These are phyloP conservation scores for Nibea albiflora DNA, from an alignment of 2,113 vertebrate species.

Conservation along the genomic window DNA sequence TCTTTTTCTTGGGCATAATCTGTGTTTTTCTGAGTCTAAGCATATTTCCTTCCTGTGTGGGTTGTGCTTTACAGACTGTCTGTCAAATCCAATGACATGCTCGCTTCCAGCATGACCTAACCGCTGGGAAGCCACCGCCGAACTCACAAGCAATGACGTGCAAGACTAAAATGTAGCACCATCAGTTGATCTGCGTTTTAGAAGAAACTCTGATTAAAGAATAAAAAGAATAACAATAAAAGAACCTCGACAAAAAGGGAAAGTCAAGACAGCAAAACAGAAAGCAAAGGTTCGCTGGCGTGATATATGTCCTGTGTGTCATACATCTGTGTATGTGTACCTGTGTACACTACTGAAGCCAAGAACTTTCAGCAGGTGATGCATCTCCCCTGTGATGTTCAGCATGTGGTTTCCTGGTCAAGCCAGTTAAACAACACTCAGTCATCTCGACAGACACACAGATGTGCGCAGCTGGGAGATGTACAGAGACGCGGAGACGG, in stretches of 20 bases:
- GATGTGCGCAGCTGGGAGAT: slow-evolving; percentile 70
- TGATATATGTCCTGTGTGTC: slow-evolving; percentile 16
- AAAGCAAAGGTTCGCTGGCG: neutral
- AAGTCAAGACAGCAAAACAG: slow-evolving; percentile 4
- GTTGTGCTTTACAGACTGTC: slow-evolving; percentile 49
- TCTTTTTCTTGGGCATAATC: slow-evolving; percentile 40
- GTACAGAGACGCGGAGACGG: slow-evolving; percentile 32
- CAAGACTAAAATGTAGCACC: slow-evolving; percentile 2
- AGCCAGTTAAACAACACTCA: slow-evolving; percentile 68
- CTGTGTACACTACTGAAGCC: slow-evolving; percentile 42
- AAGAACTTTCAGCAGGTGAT: slow-evolving; percentile 74
- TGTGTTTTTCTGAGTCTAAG: slow-evolving; percentile 28
- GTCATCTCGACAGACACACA: slow-evolving; percentile 70
- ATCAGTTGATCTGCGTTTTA: neutral
- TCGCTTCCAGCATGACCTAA: slow-evolving; percentile 51
- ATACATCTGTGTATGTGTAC: slow-evolving; percentile 53
- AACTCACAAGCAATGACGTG: slow-evolving; percentile 44
- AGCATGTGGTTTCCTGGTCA: slow-evolving; percentile 80
- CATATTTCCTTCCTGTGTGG: slow-evolving; percentile 46
- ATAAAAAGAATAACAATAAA: neutral
- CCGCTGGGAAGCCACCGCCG: slow-evolving; percentile 38
- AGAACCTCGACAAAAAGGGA: neutral
- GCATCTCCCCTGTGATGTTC: slow-evolving; percentile 71
- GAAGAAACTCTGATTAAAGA: neutral
- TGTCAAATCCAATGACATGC: slow-evolving; percentile 59